Conservation (phyloP, 35 echinoderm and acorn worm species). For the Apostichopus californicus region DNA sequence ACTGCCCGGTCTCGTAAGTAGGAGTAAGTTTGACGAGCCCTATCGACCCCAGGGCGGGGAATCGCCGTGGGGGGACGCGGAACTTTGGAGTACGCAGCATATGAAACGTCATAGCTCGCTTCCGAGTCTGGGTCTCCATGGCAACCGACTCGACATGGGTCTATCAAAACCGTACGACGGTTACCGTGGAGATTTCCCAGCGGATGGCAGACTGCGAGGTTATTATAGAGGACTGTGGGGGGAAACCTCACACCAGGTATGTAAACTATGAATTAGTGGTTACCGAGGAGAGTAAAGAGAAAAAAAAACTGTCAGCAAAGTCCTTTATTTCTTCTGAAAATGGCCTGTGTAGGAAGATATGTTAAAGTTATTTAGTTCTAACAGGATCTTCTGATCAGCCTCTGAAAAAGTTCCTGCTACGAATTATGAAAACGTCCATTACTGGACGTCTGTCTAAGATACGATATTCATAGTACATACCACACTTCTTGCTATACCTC, state of each 20-base stretch:
- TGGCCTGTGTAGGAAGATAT: too few species aligned
- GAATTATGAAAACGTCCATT: too few species aligned
- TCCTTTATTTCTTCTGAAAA: too few species aligned
- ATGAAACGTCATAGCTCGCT: constrained; percentile 1
- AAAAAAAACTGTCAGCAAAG: not conserved
- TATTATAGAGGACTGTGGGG: not conserved
- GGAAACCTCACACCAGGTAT: not conserved
- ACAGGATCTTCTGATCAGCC: not conserved
- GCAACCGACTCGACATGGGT: not conserved
- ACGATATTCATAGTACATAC: too few species aligned
- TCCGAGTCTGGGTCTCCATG: not conserved
- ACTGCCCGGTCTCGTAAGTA: not conserved
- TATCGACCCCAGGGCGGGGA: not conserved
- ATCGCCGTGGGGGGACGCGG: not conserved
- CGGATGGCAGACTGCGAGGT: not conserved
- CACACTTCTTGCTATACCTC: too few species aligned
- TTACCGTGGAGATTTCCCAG: not conserved
- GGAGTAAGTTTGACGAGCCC: not conserved
- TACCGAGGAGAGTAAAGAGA: not conserved
- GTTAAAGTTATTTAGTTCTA: too few species aligned
- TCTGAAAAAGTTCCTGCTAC: not conserved
- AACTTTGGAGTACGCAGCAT: not conserved
- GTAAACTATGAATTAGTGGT: not conserved
- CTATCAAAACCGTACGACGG: not conserved
- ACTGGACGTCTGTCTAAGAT: too few species aligned